Conservation (phyloP, 2,888 invertebrate genomes). For the Chirona hameri region DNA sequence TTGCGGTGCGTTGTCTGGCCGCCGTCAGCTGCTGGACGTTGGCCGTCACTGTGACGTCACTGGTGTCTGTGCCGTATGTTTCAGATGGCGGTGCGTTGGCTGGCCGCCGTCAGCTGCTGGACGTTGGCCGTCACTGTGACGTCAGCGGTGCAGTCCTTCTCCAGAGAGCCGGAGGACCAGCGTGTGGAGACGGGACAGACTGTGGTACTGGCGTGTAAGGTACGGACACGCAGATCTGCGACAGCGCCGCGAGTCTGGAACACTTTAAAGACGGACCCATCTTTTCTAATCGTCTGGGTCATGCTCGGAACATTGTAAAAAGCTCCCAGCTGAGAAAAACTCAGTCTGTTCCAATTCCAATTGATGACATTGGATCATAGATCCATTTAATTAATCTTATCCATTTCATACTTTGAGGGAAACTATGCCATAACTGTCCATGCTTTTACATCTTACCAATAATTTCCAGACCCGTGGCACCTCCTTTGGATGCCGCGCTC, state of each 20-base stretch:
- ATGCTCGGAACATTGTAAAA: no score
- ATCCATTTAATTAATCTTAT: no score
- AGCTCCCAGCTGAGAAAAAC: no score
- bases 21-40: not conserved
- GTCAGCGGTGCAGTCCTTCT: constrained; percentile 71
- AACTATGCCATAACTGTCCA: no score
- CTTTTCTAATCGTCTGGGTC: no score
- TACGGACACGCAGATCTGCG: constrained; percentile 45
- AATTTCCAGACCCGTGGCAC: constrained; percentile 52
- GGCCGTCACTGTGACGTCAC: not conserved
- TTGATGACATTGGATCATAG: no score
- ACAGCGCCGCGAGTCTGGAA: no score
- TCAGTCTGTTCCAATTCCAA: no score
- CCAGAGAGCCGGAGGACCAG: constrained; percentile 86
- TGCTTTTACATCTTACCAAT: no score
- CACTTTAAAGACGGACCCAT: no score
- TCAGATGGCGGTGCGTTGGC: not conserved
- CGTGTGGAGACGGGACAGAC: constrained; percentile 83
- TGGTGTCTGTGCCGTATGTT: not conserved
- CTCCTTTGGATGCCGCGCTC: no score
- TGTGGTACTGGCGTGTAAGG: constrained; percentile 79
- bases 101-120: not conserved
- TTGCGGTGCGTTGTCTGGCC: not conserved
- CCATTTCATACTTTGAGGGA: no score
- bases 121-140: not conserved